These are phyloP conservation scores for Drosophila meridiana DNA, from an alignment of 2,888 invertebrate genomes.

Conservation along the genomic window DNA sequence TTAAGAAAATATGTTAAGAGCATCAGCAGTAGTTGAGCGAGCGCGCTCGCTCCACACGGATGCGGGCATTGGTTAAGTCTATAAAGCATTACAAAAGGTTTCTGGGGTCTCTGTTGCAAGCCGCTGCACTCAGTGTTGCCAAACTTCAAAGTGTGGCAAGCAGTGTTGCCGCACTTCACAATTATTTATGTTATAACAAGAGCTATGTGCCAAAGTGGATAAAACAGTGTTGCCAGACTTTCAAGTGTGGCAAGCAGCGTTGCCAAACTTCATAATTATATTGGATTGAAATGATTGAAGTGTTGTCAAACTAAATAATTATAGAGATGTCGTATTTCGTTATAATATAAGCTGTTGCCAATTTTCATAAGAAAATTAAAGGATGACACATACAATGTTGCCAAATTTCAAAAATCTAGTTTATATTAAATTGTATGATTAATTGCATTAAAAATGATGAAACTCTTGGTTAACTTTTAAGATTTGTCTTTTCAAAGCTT, in stretches of 20 bases:
- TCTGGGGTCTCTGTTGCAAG: background rate
- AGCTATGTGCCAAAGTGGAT: background rate
- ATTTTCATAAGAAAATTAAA: background rate
- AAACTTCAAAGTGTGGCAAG: constrained; percentile 16
- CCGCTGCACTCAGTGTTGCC: constrained; percentile 21
- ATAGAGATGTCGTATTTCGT: background rate
- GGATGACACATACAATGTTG: background rate
- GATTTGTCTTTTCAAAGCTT: too few relatives aligned
- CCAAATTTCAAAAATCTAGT: background rate
- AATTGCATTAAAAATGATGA: background rate
- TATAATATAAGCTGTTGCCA: background rate
- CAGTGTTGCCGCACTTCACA: constrained; percentile 24
- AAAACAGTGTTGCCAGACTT: background rate
- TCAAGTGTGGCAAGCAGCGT: background rate
- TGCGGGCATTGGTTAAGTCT: constrained; percentile 25
- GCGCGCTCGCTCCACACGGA: constrained; percentile 1
- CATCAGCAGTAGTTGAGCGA: constrained; percentile 25
- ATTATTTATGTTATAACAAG: background rate
- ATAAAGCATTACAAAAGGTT: constrained; percentile 31
- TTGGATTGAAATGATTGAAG: background rate
- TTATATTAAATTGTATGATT: too few relatives aligned
- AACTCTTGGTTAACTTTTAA: too few relatives aligned
- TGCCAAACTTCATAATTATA: background rate
- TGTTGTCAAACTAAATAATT: too few relatives aligned
- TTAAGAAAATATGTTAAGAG: constrained; percentile 74